Percentiles rank a stretch among this genome's conserved stretches.
Evolutionary conservation across 1,140 invertebrate species (phyloP).

Genomic region (Formica selysi): DNA sequence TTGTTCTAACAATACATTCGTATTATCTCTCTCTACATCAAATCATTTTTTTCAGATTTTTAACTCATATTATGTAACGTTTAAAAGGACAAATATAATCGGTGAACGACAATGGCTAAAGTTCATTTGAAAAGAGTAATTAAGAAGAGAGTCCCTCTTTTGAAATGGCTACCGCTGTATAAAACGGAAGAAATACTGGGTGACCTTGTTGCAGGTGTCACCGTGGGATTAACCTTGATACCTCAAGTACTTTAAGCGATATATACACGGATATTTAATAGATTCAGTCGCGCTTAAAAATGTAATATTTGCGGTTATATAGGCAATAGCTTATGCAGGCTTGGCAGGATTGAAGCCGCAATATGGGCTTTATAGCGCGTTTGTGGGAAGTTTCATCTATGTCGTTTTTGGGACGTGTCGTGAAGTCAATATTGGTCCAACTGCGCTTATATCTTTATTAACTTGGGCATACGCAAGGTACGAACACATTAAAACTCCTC

Average conservation of each 20-base stretch:
- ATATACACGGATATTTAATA: background rate
- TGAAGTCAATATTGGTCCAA: conserved; percentile 94
- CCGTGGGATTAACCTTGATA: conserved; percentile 87
- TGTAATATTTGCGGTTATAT: conserved; percentile 70
- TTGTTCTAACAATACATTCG: background rate
- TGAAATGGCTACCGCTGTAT: conserved; percentile 86
- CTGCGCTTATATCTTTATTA: conserved; percentile 91
- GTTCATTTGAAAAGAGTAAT: conserved; percentile 56
- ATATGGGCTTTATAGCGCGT: conserved; percentile 95
- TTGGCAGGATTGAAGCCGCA: conserved; percentile 91
- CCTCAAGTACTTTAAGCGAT: conserved; percentile 84
- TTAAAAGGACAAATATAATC: background rate
- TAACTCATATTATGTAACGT: background rate
- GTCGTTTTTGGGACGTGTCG: conserved; percentile 93
- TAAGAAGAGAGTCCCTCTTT: conserved; percentile 82
- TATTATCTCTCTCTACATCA: background rate
- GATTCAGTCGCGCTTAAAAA: background rate
- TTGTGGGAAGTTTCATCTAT: conserved; percentile 94
- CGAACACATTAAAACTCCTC: conserved; percentile 53
- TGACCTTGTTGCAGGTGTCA: conserved; percentile 88
- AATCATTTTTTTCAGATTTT: background rate
- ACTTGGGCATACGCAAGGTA: conserved; percentile 89
- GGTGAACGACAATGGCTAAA: conserved; percentile 56
- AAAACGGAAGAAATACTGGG: conserved; percentile 80
- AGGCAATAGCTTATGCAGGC: conserved; percentile 93